Base-by-base conservation (phyloP, 2,888 invertebrate species). In the Phengaris alcon region DNA sequence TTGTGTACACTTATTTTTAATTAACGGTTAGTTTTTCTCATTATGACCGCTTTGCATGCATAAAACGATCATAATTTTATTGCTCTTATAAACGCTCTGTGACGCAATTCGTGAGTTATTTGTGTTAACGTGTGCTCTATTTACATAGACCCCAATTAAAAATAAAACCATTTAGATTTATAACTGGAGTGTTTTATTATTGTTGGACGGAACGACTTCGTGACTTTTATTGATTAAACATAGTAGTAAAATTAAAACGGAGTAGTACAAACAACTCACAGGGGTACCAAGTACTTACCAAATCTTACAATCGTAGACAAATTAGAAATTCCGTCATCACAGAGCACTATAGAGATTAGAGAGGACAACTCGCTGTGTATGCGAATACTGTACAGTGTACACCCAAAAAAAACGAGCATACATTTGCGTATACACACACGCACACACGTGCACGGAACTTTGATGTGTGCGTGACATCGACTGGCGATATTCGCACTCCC, bases 41-140 rank as follows among this genome's bases (percentile, higher is more conserved):
- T 59, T 64, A 35, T 35, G 64, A 35, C 64, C 64, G 64, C 12
- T 64, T 64, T 64, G 35, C 12, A 64, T 64, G 64, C 35, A 64
- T 64, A 35, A 64, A 64, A 12, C 64, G 35, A 64, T 12, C 64
- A 7, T 64, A 10, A 64, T 64, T 64, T 64, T 64, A 64, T 64
- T 64, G 64, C 64, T 64, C 64, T 64, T 44, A 35, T 64, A 64
- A 64, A 64, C 64, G 64, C 64, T 22, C 35, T 35, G 64, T 64
- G 64, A 64, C 64, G 64, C 35, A 64, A 64, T 64, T 13, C 64
- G 64, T 64, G 35, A 10, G 64, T 35, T 64, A 64, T 64, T 64
- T 64, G 64, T 64, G 64, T 64, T 35, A 35, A 35, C 35, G 12
- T 64, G 35, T 48, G 48, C 48, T 48, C 48, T 48, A 48, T 64